These are phyloP conservation scores for Mystacornis crossleyi DNA, from an alignment of 2,113 vertebrate species.

Conservation along the genomic window DNA sequence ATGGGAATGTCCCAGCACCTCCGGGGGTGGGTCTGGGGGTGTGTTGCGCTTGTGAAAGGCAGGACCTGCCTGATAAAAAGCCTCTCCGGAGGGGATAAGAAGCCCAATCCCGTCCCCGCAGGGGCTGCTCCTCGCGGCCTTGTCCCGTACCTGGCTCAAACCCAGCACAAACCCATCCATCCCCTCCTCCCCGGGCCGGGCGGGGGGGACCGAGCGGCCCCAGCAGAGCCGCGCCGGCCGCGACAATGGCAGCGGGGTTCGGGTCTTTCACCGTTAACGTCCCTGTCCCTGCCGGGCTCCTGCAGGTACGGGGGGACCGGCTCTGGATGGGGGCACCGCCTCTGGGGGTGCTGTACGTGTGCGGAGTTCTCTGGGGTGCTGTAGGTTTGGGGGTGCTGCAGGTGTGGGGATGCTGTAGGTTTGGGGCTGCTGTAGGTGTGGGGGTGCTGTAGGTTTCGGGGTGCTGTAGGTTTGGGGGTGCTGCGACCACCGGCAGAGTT, in stretches of 20 bases:
- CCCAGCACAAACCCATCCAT: background rate
- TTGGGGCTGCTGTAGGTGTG: no score
- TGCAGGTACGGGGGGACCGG: background rate
- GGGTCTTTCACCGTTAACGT: accelerated
- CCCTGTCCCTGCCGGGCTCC: background rate
- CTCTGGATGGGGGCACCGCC: no score
- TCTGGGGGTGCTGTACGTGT: no score
- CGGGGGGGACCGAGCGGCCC: background rate
- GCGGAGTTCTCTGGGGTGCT: no score
- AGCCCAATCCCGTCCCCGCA: background rate
- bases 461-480: background rate
- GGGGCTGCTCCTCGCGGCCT: background rate
- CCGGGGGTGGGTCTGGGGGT: no score
- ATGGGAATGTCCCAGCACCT: background rate
- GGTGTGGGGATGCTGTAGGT: background rate
- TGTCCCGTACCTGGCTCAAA: background rate
- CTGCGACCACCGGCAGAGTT: background rate
- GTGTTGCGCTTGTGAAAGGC: background rate
- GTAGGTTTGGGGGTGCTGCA: background rate
- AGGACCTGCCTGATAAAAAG: background rate
- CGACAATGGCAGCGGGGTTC: background rate
- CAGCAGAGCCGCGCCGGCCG: background rate
- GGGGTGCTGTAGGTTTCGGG: no score
- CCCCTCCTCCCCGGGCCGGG: background rate
- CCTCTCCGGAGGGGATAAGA: background rate